Percentiles rank a stretch among this genome's conserved stretches.
Evolutionary conservation across 1,140 invertebrate genomes (phyloP).

Genomic region (Sitodiplosis mosellana): DNA sequence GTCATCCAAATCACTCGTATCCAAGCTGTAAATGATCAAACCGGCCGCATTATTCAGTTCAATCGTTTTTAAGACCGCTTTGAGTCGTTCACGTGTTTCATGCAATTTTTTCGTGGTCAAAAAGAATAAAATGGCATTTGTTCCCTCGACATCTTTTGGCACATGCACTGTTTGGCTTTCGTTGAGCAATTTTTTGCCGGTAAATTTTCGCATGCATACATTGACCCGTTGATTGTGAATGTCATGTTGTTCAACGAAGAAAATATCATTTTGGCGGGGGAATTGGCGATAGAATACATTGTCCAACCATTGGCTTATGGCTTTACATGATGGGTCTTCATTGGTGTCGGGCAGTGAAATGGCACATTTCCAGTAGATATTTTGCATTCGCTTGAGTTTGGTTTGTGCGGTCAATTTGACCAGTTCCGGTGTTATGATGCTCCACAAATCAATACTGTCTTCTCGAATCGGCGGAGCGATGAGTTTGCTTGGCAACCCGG

Average conservation of each 20-base stretch:
- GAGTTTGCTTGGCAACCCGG: constrained; percentile 16
- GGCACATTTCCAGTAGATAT: constrained; percentile 48
- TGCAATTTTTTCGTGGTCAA: constrained; percentile 6
- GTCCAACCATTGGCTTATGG: constrained; percentile 21
- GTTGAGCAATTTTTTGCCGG: constrained; percentile 1
- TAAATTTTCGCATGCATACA: constrained; percentile 17
- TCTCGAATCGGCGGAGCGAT: constrained; percentile 22
- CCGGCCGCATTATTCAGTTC: constrained; percentile 3
- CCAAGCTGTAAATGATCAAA: constrained; percentile 5
- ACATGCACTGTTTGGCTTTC: constrained; percentile 1
- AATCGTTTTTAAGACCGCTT: constrained; percentile 4
- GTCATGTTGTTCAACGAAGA: constrained; percentile 19
- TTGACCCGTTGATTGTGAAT: constrained; percentile 6
- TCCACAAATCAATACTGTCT: constrained; percentile 26
- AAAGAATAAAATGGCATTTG: constrained; percentile 13
- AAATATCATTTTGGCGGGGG: constrained; percentile 20
- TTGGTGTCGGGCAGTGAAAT: constrained; percentile 25
- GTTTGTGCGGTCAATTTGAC: constrained; percentile 26
- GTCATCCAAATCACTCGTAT: constrained; percentile 11
- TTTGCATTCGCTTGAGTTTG: constrained; percentile 17
- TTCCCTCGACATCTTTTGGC: constrained; percentile 6
- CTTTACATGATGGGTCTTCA: constrained; percentile 8
- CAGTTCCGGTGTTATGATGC: constrained; percentile 26
- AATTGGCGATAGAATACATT: constrained; percentile 19
- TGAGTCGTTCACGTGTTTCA: constrained; percentile 5